Base-by-base conservation (phyloP, 1,140 invertebrate genomes). In the Drosophila busckii region DNA sequence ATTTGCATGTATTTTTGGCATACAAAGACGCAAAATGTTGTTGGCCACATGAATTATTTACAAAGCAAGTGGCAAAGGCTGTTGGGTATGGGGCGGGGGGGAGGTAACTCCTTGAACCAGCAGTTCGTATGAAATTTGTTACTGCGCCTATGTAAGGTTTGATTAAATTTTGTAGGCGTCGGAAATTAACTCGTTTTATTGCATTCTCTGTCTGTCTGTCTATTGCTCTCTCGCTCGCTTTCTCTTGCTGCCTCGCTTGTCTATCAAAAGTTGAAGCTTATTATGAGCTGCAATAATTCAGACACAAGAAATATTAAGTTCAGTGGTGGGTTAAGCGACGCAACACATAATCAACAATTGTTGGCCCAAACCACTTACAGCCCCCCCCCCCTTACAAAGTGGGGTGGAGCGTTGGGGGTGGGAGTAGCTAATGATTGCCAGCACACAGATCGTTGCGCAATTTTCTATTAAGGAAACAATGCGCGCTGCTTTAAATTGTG, bases 111-210 rank as follows among this genome's bases (percentile, higher is more conserved):
- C 13, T 1, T 9, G 4, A 9, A 8, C 23, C 34, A 1, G 0
- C 8, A n/a, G 7, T 12, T 10, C 13, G 26, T 56, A 38, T 56
- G 41, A 37, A 44, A 32, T 52, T 23, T 38, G 7, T 25, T 10
- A 28, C 17, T 46, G 29, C 19, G 12, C 4, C 8, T 20, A 13
- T 53, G 16, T 17, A 55, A 28, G 25, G 41, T 71, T 80, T 80
- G 73, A 82, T 80, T 80, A 82, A 69, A 80, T 73, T n/a, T 80
- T 82, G 31, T 58, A 58, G 48, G 58, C 60, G 49, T 73, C 44
- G 70, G 65, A 83, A 82, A 82, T 82, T 82, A 82, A 83, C 70
- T 82, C 53, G 53, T 82, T 82, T 66, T 69, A 80, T 59, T 42
- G 64, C 55, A 29, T 45, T 52, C 61, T 70, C 59, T 45, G 50